Percentiles rank a stretch among this genome's conserved stretches.
Conservation (phyloP, 1,140 invertebrate genomes). For the Calephelis nemesis region DNA sequence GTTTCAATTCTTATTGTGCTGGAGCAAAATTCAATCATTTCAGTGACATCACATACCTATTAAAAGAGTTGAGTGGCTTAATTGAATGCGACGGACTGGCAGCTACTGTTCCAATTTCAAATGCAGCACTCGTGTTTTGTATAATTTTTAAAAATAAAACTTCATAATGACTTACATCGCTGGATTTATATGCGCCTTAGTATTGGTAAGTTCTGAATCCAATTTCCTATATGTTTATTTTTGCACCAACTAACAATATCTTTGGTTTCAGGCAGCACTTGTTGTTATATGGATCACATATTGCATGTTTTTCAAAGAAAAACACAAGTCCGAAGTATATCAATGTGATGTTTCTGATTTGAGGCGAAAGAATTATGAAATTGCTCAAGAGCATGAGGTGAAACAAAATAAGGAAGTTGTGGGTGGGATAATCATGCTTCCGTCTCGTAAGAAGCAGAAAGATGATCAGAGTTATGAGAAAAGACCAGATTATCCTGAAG, state of each 20-base stretch:
- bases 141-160: slow-evolving; percentile 35
- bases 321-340: slow-evolving; percentile 57
- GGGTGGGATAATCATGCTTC: slow-evolving; percentile 58
- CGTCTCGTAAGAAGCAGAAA: slow-evolving; percentile 55
- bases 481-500: slow-evolving; percentile 67
- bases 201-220: slow-evolving; percentile 53
- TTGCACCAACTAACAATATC: slow-evolving; percentile 23
- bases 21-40: slow-evolving; percentile 36
- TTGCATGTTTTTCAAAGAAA: slow-evolving; percentile 67
- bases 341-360: slow-evolving; percentile 62
- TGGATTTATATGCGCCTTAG: slow-evolving; percentile 58
- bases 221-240: background rate
- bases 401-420: slow-evolving; percentile 41
- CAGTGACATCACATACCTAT: slow-evolving; percentile 69
- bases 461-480: slow-evolving; percentile 50
- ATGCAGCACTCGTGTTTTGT: slow-evolving; percentile 53
- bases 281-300: slow-evolving; percentile 60
- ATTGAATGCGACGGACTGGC: slow-evolving; percentile 62
- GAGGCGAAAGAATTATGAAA: slow-evolving; percentile 47
- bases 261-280: slow-evolving; percentile 51
- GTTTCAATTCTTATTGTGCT: slow-evolving; percentile 36
- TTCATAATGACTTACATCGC: slow-evolving; percentile 48
- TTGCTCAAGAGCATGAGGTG: slow-evolving; percentile 44
- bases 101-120: slow-evolving; percentile 55
- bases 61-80: slow-evolving; percentile 64